phyloP scores from a whole-genome alignment of 2,888 invertebrate species.

The Tinea pellionella region DNA sequence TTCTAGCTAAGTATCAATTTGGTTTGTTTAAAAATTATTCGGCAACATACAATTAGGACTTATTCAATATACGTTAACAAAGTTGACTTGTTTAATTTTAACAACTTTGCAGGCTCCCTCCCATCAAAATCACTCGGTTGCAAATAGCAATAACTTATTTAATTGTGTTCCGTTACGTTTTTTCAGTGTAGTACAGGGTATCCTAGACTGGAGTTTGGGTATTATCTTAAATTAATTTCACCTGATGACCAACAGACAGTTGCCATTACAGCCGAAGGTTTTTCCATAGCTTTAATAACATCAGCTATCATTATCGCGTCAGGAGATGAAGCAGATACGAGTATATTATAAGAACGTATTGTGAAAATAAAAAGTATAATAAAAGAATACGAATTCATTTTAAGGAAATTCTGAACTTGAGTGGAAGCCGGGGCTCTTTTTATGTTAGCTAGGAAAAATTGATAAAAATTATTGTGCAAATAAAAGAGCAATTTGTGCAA shows the following conservation, averaged over 20 bases:
- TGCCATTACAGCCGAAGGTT: conserved; percentile 35
- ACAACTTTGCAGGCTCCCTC: no score
- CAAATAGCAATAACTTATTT: no score
- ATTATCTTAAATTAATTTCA: conserved; percentile 25
- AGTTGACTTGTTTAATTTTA: no score
- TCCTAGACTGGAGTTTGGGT: no score
- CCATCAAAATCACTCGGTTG: no score
- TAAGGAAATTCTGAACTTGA: not conserved
- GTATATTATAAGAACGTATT: not conserved
- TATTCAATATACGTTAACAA: no score
- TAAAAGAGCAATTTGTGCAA: not conserved
- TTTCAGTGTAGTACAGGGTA: no score
- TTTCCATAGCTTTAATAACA: conserved; percentile 32
- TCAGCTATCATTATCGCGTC: conserved; percentile 32
- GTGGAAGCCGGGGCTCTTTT: not conserved
- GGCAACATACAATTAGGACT: no score
- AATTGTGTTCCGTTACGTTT: no score
- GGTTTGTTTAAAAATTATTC: no score
- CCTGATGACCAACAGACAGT: conserved; percentile 38
- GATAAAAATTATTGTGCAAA: not conserved
- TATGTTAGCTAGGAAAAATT: not conserved
- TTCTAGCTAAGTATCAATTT: no score
- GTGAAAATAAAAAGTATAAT: not conserved
- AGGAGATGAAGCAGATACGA: conserved; percentile 1
- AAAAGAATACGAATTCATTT: not conserved